Percentiles rank a stretch among this genome's conserved stretches.
phyloP scores from a whole-genome alignment of 2,113 vertebrate species.

The Todiramphus chloris region DNA sequence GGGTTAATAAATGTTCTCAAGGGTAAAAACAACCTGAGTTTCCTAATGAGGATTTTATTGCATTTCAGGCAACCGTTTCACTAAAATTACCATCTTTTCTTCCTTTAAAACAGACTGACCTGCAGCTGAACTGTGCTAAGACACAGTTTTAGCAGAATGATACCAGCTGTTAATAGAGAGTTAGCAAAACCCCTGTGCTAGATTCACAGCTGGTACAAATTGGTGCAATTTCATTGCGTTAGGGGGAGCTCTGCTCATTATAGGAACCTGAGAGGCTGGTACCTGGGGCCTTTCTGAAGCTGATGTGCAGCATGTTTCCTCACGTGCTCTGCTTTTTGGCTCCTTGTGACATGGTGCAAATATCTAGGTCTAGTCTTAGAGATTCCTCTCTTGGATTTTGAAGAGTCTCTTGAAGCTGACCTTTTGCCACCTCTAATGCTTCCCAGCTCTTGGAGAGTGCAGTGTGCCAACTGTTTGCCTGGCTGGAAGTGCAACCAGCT shows the following conservation, averaged over 20 bases:
- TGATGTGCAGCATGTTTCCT: accelerated
- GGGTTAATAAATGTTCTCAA: not conserved
- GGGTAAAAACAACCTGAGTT: not conserved
- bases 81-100: not conserved
- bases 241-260: not conserved
- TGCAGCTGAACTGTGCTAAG: conserved; percentile 25
- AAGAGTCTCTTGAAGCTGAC: not conserved
- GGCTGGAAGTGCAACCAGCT: not conserved
- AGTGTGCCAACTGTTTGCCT: not conserved
- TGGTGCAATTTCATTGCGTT: not conserved
- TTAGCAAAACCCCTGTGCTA: not conserved
- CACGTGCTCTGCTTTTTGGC: not conserved
- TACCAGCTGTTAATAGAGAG: not conserved
- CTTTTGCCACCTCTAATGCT: not conserved
- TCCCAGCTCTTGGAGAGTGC: not conserved
- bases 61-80: not conserved
- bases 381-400: not conserved
- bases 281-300: not conserved
- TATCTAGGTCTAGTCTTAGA: not conserved
- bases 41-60: conserved; percentile 1
- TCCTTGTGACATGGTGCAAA: not conserved
- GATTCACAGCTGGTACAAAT: not conserved
- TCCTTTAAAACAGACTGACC: conserved; percentile 35
- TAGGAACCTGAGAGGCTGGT: not conserved
- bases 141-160: conserved; percentile 9